Conservation (phyloP, 2,888 invertebrate genomes). For the Chrysopilus asiliformis region DNA sequence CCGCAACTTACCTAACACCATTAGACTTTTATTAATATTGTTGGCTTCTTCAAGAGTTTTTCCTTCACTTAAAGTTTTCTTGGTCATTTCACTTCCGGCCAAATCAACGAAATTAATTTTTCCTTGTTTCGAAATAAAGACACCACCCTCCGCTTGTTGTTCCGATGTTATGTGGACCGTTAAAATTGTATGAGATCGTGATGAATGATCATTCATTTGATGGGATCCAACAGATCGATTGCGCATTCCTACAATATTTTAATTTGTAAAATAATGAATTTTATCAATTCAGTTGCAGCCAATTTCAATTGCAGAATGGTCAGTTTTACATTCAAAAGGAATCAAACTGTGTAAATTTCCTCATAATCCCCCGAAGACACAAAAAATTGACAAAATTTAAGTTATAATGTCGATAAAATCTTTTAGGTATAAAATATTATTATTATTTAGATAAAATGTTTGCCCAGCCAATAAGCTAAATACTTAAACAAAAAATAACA, state of each 20-base stretch:
- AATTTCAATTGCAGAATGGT: too few species aligned
- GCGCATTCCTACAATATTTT: slow-evolving; percentile 53
- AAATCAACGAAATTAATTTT: slow-evolving; percentile 93
- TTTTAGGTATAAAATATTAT: too few species aligned
- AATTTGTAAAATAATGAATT: background rate
- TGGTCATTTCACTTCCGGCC: slow-evolving; percentile 95
- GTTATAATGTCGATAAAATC: too few species aligned
- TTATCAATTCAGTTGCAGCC: too few species aligned
- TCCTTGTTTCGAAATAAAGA: slow-evolving; percentile 80
- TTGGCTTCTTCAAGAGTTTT: slow-evolving; percentile 87
- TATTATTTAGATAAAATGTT: too few species aligned
- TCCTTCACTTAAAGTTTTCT: slow-evolving; percentile 75
- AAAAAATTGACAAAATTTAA: too few species aligned
- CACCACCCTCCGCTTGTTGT: slow-evolving; percentile 63
- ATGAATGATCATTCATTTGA: slow-evolving; percentile 87
- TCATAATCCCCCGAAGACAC: too few species aligned
- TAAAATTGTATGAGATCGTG: slow-evolving; percentile 83
- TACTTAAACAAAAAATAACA: too few species aligned
- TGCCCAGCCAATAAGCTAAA: too few species aligned
- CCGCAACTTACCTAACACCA: slow-evolving; percentile 74
- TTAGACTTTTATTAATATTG: slow-evolving; percentile 89
- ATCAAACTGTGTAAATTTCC: too few species aligned
- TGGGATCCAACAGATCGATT: slow-evolving; percentile 83
- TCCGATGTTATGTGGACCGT: slow-evolving; percentile 82
- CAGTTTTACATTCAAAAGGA: too few species aligned